Evolutionary conservation across 1,140 invertebrate species (phyloP).

Genomic region (Spodoptera frugiperda): DNA sequence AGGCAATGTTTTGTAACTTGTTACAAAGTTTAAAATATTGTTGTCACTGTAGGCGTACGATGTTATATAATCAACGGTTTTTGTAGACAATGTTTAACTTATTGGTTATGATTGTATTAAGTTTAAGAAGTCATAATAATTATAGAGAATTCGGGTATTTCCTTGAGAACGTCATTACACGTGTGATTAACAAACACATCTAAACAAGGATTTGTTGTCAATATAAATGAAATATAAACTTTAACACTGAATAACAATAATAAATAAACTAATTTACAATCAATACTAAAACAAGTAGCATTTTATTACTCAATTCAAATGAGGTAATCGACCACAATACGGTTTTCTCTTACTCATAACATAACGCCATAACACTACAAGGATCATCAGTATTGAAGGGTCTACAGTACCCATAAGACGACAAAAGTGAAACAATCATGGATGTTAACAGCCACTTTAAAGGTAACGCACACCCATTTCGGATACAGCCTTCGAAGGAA

Average conservation of each 20-base stretch:
- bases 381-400: conserved; percentile 28
- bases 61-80: too few species aligned
- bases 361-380: conserved; percentile 23
- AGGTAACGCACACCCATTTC: conserved; percentile 66
- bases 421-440: conserved; percentile 27
- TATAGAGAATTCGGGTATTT: too few species aligned
- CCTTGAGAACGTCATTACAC: too few species aligned
- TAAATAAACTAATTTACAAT: conserved; percentile 18
- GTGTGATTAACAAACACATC: background rate
- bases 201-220: background rate
- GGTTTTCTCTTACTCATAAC: conserved; percentile 31
- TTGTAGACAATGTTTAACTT: too few species aligned
- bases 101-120: too few species aligned
- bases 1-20: conserved; percentile 3
- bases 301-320: conserved; percentile 29
- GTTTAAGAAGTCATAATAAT: too few species aligned
- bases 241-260: background rate
- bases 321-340: conserved; percentile 12
- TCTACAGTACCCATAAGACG: conserved; percentile 24
- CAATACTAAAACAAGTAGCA: background rate
- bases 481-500: conserved; percentile 69
- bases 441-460: conserved; percentile 41
- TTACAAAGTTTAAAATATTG: background rate
- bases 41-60: too few species aligned
- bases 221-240: background rate